Evolutionary conservation across 2,888 invertebrate species (phyloP).

Genomic region (Dasysyrphus tricinctus): DNA sequence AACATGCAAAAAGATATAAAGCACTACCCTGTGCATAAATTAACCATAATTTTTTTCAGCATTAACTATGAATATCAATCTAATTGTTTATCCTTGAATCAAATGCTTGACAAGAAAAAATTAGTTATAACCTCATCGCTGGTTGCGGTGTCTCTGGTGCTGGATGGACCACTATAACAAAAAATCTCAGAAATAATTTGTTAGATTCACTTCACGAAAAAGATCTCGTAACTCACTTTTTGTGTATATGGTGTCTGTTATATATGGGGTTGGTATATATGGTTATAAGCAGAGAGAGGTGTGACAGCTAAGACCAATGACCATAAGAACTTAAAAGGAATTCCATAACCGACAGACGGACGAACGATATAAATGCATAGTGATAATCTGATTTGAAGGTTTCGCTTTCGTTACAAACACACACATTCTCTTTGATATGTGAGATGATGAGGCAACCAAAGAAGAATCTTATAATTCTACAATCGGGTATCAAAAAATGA

Average conservation of each 20-base stretch:
- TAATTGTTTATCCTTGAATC: conserved; percentile 58
- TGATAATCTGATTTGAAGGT: conserved; percentile 69
- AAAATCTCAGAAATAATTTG: conserved; percentile 68
- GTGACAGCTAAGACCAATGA: conserved; percentile 62
- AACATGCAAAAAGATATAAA: neutral
- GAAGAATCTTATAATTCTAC: conserved; percentile 66
- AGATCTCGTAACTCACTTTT: conserved; percentile 72
- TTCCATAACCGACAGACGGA: conserved; percentile 56
- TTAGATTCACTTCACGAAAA: conserved; percentile 58
- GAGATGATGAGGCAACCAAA: conserved; percentile 26
- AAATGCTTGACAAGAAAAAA: conserved; percentile 61
- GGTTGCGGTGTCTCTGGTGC: conserved; percentile 19
- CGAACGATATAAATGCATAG: conserved; percentile 34
- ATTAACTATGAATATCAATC: conserved; percentile 50
- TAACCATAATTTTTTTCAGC: neutral
- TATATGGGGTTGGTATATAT: conserved; percentile 1
- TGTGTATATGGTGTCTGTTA: conserved; percentile 3
- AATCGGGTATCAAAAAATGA: conserved; percentile 70
- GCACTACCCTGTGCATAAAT: neutral
- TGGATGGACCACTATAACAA: conserved; percentile 44
- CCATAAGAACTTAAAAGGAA: conserved; percentile 50
- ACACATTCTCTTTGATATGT: conserved; percentile 16
- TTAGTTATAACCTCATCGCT: conserved; percentile 52
- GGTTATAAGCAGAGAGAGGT: conserved; percentile 55
- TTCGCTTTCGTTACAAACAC: conserved; percentile 61